Evolutionary conservation across 2,888 invertebrate species (phyloP), one percentile per base, ranked within the genome.

Genomic region (Brachylomia viminalis): DNA sequence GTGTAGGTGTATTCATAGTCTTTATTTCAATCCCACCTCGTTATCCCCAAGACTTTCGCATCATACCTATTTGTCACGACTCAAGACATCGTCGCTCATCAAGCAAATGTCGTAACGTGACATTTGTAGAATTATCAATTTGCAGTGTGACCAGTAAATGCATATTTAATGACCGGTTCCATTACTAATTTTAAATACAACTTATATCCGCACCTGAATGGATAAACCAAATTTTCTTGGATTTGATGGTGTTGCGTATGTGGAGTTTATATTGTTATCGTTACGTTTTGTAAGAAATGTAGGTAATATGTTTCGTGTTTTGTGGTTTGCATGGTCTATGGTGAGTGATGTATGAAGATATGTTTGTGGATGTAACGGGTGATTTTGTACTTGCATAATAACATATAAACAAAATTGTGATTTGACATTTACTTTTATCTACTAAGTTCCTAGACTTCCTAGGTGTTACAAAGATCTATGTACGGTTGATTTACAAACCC

Each of bases 91-190:
- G 54, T 27, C 67, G 47, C 76, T 83, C 84, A 83, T 83, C 76
- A 77, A 66, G 66, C 59, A 65, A 61, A 70, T 81, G 78, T 83
- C 71, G 72, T 79, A 79, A 79, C 75, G 23, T 66, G 81, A 75
- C 79, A 80, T 86, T 86, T 84, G 76, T 76, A 61, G 61, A 80
- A 85, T 85, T 82, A 84, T 78, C 86, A 85, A 84, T 87, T 84
- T 82, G 64, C 69, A 64, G 52, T 83, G 77, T 79, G 82, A 81
- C 83, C 77, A 67, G 79, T 77, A 80, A 86, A 86, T 86, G 86
- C 42, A 66, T 71, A 84, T 86, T 75, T 84, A 86, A 86, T 86
- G 79, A 68, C n/a, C 33, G 52, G 77, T 77, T 80, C 64, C 72
- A 80, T 86, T 73, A 79, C 83, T 83, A 85, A 86, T 86, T 79